phyloP scores from a whole-genome alignment of 1,140 invertebrate genomes.

The Physella acuta region DNA sequence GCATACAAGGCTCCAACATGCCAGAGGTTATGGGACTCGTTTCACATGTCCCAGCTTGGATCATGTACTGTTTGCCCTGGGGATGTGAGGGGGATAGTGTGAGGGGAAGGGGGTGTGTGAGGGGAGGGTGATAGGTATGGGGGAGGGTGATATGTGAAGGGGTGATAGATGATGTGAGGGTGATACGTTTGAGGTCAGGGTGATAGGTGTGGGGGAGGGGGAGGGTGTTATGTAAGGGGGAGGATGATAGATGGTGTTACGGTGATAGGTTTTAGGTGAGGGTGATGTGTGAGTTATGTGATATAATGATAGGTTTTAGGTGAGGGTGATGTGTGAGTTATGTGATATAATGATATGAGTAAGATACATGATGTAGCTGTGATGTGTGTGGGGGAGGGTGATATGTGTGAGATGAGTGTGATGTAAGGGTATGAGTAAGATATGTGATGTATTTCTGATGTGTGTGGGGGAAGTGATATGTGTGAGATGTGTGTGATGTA shows the following conservation, averaged over 20 bases:
- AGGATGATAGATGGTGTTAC: neutral
- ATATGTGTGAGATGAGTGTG: too few species aligned
- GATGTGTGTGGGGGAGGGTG: too few species aligned
- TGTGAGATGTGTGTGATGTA: too few species aligned
- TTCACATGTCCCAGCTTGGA: neutral
- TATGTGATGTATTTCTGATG: too few species aligned
- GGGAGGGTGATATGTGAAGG: neutral
- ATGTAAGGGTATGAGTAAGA: too few species aligned
- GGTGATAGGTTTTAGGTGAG: neutral
- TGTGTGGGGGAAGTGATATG: too few species aligned
- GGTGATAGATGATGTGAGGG: neutral
- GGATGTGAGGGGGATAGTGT: neutral
- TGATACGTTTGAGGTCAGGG: neutral
- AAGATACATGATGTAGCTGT: too few species aligned
- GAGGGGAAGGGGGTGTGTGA: neutral
- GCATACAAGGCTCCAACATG: slow-evolving; percentile 33
- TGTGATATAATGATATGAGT: too few species aligned
- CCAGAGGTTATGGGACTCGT: neutral
- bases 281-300: too few species aligned
- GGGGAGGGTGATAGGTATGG: neutral
- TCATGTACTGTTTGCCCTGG: neutral
- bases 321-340: too few species aligned
- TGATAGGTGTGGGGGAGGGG: neutral
- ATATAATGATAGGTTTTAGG: too few species aligned
- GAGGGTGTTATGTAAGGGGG: neutral